A percentile compares a stretch with the other conserved stretches of the same genome.
Evolutionary conservation across 53 echinoderm and acorn worm species (phyloP).

Genomic region (Pentamera pediparva): DNA sequence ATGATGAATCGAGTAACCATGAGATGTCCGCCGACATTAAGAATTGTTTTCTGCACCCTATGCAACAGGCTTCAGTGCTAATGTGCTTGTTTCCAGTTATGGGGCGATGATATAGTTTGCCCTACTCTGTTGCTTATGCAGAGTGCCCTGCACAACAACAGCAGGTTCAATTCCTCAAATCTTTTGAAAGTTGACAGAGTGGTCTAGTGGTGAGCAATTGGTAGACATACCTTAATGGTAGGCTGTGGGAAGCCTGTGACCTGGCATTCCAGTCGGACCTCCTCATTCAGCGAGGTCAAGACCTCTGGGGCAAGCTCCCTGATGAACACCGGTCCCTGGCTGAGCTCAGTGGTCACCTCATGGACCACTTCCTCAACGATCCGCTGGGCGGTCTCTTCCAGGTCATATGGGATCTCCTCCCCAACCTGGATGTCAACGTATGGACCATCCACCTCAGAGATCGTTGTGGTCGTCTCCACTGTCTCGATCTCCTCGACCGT

Average conservation of each 20-base stretch:
- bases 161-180: too few relatives aligned
- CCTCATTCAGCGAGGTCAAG: constrained; percentile 47
- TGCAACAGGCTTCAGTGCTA: too few relatives aligned
- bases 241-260: constrained; percentile 73
- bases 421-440: constrained; percentile 20
- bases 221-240: constrained; percentile 35
- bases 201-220: too few relatives aligned
- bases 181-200: too few relatives aligned
- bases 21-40: too few relatives aligned
- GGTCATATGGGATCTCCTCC: constrained; percentile 45
- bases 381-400: constrained; percentile 51
- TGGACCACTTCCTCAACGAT: constrained; percentile 48
- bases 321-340: constrained; percentile 66
- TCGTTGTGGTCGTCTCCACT: constrained; percentile 45
- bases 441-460: constrained; percentile 31
- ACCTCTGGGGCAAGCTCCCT: constrained; percentile 45
- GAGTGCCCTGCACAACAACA: too few relatives aligned
- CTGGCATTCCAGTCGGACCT: constrained; percentile 84
- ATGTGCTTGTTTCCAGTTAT: too few relatives aligned
- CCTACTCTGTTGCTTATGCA: too few relatives aligned
- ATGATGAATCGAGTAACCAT: too few relatives aligned
- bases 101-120: too few relatives aligned
- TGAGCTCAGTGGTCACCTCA: constrained; percentile 41
- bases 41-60: too few relatives aligned
- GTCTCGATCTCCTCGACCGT: constrained; percentile 43